A percentile compares a stretch with the other conserved stretches of the same genome.
These are phyloP conservation scores for Enhydra lutris DNA, from an alignment of 2,113 vertebrate species.

Conservation along the genomic window DNA sequence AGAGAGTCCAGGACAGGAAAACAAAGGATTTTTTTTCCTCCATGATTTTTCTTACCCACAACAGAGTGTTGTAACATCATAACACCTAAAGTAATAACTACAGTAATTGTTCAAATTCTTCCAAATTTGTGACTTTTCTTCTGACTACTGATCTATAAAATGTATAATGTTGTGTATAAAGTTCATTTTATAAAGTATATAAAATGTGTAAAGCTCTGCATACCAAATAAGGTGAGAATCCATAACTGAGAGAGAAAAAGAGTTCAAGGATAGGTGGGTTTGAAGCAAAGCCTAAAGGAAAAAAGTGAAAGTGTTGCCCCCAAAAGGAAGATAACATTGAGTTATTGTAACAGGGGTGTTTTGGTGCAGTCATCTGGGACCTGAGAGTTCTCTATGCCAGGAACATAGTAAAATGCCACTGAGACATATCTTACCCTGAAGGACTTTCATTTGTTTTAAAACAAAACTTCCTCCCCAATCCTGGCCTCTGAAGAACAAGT, in stretches of 20 bases:
- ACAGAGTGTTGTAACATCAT: background rate
- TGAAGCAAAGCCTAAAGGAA: background rate
- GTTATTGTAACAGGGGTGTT: background rate
- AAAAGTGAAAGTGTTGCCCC: background rate
- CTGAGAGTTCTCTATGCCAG: background rate
- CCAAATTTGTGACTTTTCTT: background rate
- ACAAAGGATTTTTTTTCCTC: background rate
- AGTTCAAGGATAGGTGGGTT: background rate
- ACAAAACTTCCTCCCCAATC: background rate
- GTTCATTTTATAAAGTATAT: no score
- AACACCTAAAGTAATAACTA: background rate
- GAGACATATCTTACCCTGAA: background rate
- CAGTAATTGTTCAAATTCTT: background rate
- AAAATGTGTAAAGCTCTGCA: background rate
- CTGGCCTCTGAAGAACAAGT: background rate
- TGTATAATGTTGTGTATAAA: background rate
- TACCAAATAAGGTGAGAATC: background rate
- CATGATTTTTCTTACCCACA: background rate
- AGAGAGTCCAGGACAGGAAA: background rate
- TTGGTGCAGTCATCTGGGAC: background rate
- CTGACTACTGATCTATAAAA: background rate
- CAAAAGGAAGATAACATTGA: background rate
- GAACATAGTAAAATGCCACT: background rate
- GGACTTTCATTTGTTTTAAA: background rate
- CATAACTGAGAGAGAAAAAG: background rate